Evolutionary conservation across 2,797 vertebrate genomes (phyloP).

Genomic region (Podarcis siculus): DNA sequence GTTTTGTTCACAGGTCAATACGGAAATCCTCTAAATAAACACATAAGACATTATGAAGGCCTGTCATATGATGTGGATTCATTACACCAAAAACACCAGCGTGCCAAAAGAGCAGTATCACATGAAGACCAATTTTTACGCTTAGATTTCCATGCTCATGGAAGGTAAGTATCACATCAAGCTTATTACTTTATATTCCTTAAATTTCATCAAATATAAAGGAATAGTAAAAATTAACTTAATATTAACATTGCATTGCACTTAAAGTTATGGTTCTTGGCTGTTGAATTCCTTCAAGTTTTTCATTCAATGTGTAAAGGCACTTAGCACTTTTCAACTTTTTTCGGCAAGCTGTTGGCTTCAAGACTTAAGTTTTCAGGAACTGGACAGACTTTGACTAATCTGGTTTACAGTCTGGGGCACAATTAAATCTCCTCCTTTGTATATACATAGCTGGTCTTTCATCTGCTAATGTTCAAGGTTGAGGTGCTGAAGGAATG

Average conservation of each 20-base stretch:
- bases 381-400: neutral
- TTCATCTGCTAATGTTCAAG: neutral
- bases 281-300: neutral
- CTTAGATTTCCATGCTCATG: conserved; percentile 94
- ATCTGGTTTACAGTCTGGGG: neutral
- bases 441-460: neutral
- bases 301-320: neutral
- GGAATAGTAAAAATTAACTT: neutral
- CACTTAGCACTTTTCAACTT: neutral
- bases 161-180: conserved; percentile 84
- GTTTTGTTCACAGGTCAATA: conserved; percentile 85
- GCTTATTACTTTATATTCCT: neutral
- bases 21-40: conserved; percentile 89
- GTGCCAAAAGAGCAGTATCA: conserved; percentile 92
- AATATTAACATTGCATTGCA: neutral
- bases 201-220: neutral
- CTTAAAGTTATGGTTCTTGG: neutral
- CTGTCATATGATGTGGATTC: conserved; percentile 89
- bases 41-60: conserved; percentile 95
- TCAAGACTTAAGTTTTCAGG: neutral
- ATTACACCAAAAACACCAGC: conserved; percentile 95
- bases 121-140: conserved; percentile 88
- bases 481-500: neutral
- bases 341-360: neutral
- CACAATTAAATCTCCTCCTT: neutral